Percentiles rank a stretch among this genome's conserved stretches.
phyloP scores from a whole-genome alignment of 2,113 vertebrate species.

The Rattus norvegicus region GRCr8 NC_086028.1:85381001-85381500 shows the following conservation, averaged over 20 bases:
- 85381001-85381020: neutral
- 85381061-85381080: neutral
- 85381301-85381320: neutral
- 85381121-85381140: neutral
- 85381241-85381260: neutral
- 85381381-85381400: neutral
- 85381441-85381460: neutral
- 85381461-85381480: neutral
- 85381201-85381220: neutral
- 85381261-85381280: neutral
- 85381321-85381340: neutral
- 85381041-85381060: neutral
- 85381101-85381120: too few species aligned
- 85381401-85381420: neutral
- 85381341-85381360: neutral
- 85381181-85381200: neutral
- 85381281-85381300: neutral
- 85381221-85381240: neutral
- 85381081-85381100: neutral
- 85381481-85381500: neutral
- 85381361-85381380: neutral
- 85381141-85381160: neutral
- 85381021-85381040: too few species aligned
- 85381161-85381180: neutral
- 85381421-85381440: neutral